Evolutionary conservation across 2,113 vertebrate species (phyloP).

Genomic region (Chunga burmeisteri): DNA sequence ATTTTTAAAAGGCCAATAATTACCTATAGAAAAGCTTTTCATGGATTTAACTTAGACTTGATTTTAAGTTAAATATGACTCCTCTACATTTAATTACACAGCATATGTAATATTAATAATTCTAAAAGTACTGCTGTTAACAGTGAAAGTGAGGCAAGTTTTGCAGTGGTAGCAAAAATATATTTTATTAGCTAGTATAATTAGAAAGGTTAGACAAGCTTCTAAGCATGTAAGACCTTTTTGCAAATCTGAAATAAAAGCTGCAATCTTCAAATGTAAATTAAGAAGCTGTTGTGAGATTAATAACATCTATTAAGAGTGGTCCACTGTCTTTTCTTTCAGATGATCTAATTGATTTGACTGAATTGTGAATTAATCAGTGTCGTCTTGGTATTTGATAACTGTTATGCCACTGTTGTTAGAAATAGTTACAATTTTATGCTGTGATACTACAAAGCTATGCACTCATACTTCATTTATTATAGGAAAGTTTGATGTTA

Average conservation of each 20-base stretch:
- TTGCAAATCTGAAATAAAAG: neutral
- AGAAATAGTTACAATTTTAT: neutral
- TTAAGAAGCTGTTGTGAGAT: neutral
- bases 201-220: neutral
- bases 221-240: neutral
- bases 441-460: neutral
- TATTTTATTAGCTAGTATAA: neutral
- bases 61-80: neutral
- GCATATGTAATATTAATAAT: neutral
- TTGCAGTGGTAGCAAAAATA: neutral
- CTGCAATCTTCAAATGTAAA: neutral
- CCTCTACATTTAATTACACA: neutral
- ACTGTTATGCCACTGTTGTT: neutral
- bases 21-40: neutral
- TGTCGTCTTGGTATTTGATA: neutral
- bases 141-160: neutral
- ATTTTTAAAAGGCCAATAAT: neutral
- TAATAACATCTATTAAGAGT: neutral
- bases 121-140: neutral
- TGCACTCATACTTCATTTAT: neutral
- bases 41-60: neutral
- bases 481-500: neutral
- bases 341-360: neutral
- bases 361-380: neutral
- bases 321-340: neutral